A percentile compares a stretch with the other conserved stretches of the same genome.
Evolutionary conservation across 92 coral and sea anemone species (phyloP).

Genomic region (Heliopora coerulea): DNA sequence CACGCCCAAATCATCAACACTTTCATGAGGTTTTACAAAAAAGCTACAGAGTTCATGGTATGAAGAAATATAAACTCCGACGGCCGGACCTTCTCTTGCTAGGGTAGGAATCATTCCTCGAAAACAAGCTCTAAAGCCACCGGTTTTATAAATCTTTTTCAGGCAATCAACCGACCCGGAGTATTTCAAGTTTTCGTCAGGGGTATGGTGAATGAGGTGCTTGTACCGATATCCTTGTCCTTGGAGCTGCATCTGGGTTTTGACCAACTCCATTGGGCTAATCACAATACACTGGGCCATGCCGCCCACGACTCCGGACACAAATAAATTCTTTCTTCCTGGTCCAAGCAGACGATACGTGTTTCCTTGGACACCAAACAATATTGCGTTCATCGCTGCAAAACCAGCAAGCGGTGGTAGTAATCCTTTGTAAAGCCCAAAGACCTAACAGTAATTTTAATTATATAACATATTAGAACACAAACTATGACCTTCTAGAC

Average conservation of each 20-base stretch:
- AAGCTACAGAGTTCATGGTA: constrained; percentile 67
- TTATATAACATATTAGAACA: too few species aligned
- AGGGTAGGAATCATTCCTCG: constrained; percentile 71
- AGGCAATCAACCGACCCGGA: constrained; percentile 83
- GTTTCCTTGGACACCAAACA: constrained; percentile 93
- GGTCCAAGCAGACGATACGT: constrained; percentile 63
- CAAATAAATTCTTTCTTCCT: constrained; percentile 52
- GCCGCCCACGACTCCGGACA: constrained; percentile 82
- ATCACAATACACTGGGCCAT: constrained; percentile 75
- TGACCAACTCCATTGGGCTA: constrained; percentile 91
- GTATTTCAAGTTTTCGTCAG: constrained; percentile 47
- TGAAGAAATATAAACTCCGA: constrained; percentile 80
- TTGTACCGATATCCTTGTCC: constrained; percentile 49
- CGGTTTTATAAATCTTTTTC: constrained; percentile 53
- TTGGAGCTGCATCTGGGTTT: constrained; percentile 89
- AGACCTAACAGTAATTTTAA: too few species aligned
- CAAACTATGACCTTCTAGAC: too few species aligned
- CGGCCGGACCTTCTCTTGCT: constrained; percentile 71
- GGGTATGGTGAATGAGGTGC: constrained; percentile 47
- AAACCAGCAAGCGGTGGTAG: constrained; percentile 87
- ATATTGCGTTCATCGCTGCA: constrained; percentile 86
- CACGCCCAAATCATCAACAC: constrained; percentile 57
- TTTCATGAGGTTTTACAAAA: constrained; percentile 51
- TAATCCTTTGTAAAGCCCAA: constrained; percentile 92
- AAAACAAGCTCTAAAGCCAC: constrained; percentile 74